These are phyloP conservation scores for Theristicus caerulescens DNA, from an alignment of 2,113 vertebrate genomes.

Conservation along the genomic window DNA sequence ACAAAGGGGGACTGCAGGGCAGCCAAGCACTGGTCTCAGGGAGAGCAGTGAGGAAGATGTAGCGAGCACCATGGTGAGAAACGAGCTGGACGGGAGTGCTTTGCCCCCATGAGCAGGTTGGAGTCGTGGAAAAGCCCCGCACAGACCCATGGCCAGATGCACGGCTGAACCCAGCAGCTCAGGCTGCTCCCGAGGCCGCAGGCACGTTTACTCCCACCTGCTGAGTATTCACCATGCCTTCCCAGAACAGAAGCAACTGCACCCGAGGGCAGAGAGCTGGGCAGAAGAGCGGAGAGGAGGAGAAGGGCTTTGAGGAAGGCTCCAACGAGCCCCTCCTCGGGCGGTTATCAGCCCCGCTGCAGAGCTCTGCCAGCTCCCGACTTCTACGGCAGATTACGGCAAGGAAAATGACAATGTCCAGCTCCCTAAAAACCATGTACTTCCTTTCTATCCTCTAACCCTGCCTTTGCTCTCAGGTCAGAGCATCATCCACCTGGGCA, in stretches of 20 bases:
- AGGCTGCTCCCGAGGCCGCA: not conserved
- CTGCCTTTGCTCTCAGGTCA: not conserved
- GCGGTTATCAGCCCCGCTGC: fast-evolving
- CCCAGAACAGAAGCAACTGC: not conserved
- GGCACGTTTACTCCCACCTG: not conserved
- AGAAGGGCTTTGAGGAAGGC: not conserved
- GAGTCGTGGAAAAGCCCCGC: not conserved
- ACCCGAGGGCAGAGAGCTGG: not conserved
- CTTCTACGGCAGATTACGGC: not conserved
- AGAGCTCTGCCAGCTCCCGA: not conserved
- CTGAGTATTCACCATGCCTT: fast-evolving
- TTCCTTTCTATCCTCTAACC: not conserved
- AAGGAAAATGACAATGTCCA: not conserved
- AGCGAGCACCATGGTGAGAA: not conserved
- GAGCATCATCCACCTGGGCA: not conserved
- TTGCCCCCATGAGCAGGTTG: not conserved
- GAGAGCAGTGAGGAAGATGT: not conserved
- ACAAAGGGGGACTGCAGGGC: not conserved
- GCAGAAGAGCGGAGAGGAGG: not conserved
- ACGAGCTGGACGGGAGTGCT: not conserved
- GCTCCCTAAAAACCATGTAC: not conserved
- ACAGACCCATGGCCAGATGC: not conserved
- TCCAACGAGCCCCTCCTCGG: fast-evolving
- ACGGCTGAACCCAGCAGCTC: not conserved
- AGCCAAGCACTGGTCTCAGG: not conserved